A percentile compares a stretch with the other conserved stretches of the same genome.
These are phyloP conservation scores for Lydus trimaculatus DNA, from an alignment of 2,888 invertebrate species.

Conservation along the genomic window DNA sequence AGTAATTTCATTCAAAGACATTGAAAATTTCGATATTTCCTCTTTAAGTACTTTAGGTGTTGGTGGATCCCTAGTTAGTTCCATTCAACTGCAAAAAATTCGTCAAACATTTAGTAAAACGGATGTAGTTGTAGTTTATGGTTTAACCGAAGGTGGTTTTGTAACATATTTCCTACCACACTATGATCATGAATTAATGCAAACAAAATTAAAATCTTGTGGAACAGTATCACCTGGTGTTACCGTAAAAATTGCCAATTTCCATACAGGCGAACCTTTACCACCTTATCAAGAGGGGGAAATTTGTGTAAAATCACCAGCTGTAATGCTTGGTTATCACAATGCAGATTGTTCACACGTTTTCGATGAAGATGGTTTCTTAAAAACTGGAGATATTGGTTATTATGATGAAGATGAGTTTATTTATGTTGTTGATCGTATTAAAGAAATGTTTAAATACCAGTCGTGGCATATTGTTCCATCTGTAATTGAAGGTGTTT, in stretches of 20 bases:
- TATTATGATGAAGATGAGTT: conserved; percentile 62
- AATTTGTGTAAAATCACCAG: conserved; percentile 59
- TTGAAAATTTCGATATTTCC: neutral
- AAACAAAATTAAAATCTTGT: conserved; percentile 19
- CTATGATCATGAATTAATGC: neutral
- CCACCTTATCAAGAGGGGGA: conserved; percentile 62
- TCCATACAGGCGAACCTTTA: conserved; percentile 40
- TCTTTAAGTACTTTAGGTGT: neutral
- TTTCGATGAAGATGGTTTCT: conserved; percentile 60
- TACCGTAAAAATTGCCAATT: conserved; percentile 33
- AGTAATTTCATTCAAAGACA: conserved; percentile 1
- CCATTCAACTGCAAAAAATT: conserved; percentile 34
- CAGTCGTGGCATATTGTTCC: conserved; percentile 60
- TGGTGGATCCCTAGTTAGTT: conserved; percentile 40
- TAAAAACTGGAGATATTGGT: conserved; percentile 63
- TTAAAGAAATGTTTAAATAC: conserved; percentile 63
- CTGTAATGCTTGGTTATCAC: conserved; percentile 59
- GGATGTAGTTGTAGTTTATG: conserved; percentile 53
- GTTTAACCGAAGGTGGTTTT: conserved; percentile 57
- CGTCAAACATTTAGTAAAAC: conserved; percentile 50
- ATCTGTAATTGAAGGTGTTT: conserved; percentile 40
- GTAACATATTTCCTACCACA: conserved; percentile 32
- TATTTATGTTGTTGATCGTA: conserved; percentile 61
- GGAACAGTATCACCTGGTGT: conserved; percentile 25
- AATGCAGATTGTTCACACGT: conserved; percentile 57